Evolutionary conservation across 2,888 invertebrate species (phyloP).

Genomic region (Isotomurus palustris): DNA sequence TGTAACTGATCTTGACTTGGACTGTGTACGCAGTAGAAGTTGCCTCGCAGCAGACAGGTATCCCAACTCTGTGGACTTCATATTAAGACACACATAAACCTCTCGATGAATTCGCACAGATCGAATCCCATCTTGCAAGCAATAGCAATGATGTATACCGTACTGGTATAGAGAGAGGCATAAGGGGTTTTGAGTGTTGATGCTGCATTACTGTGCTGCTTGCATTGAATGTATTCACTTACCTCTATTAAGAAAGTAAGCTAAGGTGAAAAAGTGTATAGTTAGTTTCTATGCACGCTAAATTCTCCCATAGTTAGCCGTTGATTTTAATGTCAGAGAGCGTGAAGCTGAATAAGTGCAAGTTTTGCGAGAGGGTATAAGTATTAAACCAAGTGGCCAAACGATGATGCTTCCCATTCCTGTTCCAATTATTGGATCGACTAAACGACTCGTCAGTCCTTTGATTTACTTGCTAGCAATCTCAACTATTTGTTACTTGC

Average conservation of each 20-base stretch:
- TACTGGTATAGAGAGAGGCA: neutral
- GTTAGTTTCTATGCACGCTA: neutral
- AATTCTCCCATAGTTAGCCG: no score
- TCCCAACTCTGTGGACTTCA: no score
- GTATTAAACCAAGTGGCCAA: neutral
- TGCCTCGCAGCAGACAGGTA: no score
- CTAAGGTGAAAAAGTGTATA: neutral
- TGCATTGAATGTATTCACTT: no score
- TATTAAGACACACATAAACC: no score
- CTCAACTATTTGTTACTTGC: conserved; percentile 40
- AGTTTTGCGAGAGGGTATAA: conserved; percentile 3
- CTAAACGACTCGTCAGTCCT: conserved; percentile 35
- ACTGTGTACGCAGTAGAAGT: no score
- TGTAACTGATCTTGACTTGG: conserved; percentile 13
- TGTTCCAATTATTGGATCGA: conserved; percentile 41
- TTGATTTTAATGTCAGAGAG: conserved; percentile 24
- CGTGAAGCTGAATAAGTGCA: conserved; percentile 20
- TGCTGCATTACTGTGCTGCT: no score
- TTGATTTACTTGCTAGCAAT: conserved; percentile 38
- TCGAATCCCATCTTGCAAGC: no score
- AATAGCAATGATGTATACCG: neutral
- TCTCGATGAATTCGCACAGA: no score
- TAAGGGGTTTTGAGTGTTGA: no score
- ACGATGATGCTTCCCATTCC: conserved; percentile 44
- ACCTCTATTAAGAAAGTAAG: no score